Percentiles rank a stretch among this genome's conserved stretches.
Evolutionary conservation across 2,113 vertebrate genomes (phyloP).

Genomic region (Seriola quinqueradiata): DNA sequence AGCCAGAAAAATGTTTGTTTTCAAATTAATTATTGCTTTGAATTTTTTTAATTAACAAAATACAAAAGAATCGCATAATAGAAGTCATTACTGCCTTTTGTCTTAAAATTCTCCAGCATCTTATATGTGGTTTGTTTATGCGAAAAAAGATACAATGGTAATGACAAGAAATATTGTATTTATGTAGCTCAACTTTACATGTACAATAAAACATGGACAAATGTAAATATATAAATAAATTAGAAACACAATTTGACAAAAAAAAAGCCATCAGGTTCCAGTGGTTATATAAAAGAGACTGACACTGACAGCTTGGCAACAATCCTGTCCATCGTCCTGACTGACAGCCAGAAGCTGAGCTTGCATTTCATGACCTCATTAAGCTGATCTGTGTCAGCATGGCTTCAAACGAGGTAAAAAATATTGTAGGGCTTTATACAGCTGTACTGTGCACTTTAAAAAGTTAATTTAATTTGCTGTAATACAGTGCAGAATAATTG

Average conservation of each 20-base stretch:
- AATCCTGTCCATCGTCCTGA: conserved; percentile 54
- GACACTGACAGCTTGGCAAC: conserved; percentile 51
- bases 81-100: background rate
- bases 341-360: conserved; percentile 57
- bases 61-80: background rate
- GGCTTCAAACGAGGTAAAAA: conserved; percentile 27
- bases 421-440: conserved; percentile 13
- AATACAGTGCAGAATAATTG: background rate
- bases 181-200: background rate
- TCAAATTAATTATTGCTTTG: background rate
- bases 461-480: conserved; percentile 1
- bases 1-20: background rate
- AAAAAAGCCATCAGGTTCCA: background rate
- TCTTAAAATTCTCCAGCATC: background rate
- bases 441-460: background rate
- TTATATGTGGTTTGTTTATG: too few relatives aligned
- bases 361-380: conserved; percentile 62
- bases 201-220: background rate
- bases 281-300: conserved; percentile 26
- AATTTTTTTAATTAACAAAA: background rate
- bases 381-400: conserved; percentile 52
- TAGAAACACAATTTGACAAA: background rate
- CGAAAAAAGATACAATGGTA: too few relatives aligned
- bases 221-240: background rate
- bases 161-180: background rate